A percentile compares a stretch with the other conserved stretches of the same genome.
Conservation (phyloP, 2,113 vertebrate species). For the Peromyscus californicus region DNA sequence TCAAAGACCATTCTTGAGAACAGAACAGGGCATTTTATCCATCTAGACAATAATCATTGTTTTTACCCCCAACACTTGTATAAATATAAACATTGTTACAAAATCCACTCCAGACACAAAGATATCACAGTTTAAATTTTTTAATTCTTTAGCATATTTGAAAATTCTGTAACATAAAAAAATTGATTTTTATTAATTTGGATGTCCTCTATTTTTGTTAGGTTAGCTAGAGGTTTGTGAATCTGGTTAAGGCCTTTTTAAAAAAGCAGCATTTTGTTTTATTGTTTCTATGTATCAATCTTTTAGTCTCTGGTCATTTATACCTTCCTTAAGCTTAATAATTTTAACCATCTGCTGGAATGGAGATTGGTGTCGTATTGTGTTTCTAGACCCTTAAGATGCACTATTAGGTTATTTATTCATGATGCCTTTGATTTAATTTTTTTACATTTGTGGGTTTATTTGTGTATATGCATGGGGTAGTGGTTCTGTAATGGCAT, state of each 20-base stretch:
- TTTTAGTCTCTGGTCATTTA: not conserved
- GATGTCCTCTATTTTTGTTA: not conserved
- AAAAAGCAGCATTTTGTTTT: not conserved
- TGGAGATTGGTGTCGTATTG: not conserved
- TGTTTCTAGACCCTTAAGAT: not conserved
- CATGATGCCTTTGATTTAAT: not conserved
- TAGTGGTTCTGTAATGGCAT: not conserved
- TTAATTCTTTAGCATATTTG: not conserved
- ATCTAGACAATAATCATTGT: not conserved
- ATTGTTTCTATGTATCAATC: not conserved
- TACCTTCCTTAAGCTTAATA: not conserved
- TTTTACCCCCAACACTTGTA: not conserved
- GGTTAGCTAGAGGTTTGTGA: not conserved
- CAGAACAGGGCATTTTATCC: not conserved
- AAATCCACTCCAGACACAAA: not conserved
- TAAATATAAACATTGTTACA: not conserved
- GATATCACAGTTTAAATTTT: not conserved
- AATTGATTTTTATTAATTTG: not conserved
- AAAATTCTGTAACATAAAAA: constrained; percentile 38
- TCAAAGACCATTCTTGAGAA: not conserved
- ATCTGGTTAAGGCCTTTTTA: not conserved
- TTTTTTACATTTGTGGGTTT: not conserved
- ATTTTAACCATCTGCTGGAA: not conserved
- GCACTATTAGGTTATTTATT: not conserved
- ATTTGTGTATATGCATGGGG: not conserved